These are phyloP conservation scores for Goniozus legneri DNA, from an alignment of 1,140 invertebrate species.

Conservation along the genomic window DNA sequence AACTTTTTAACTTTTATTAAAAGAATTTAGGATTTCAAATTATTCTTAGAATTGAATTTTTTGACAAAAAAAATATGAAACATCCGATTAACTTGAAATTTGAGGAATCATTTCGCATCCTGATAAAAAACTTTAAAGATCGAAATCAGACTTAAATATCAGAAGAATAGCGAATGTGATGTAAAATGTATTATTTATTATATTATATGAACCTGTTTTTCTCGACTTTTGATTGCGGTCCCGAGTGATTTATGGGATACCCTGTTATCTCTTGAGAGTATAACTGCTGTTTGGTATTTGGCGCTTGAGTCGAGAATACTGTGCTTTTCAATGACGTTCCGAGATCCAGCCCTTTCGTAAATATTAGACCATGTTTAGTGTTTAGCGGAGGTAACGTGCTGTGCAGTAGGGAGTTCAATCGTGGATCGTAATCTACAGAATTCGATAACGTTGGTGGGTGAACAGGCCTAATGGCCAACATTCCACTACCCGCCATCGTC, in stretches of 20 bases:
- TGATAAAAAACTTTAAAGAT: neutral
- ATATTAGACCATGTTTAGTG: slow-evolving; percentile 30
- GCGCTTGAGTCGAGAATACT: slow-evolving; percentile 35
- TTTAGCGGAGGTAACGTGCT: slow-evolving; percentile 37
- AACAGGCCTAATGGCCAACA: slow-evolving; percentile 39
- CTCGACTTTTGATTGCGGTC: slow-evolving; percentile 40
- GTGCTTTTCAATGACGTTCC: slow-evolving; percentile 28
- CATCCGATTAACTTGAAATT: neutral
- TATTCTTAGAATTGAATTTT: neutral
- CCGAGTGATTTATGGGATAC: slow-evolving; percentile 44
- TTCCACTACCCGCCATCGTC: slow-evolving; percentile 38
- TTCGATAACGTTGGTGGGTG: slow-evolving; percentile 34
- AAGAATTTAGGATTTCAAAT: too few relatives aligned
- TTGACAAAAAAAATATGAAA: too few relatives aligned
- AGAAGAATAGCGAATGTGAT: neutral
- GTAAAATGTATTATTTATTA: neutral
- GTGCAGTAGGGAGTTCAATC: slow-evolving; percentile 36
- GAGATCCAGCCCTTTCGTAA: slow-evolving; percentile 29
- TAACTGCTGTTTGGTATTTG: slow-evolving; percentile 45
- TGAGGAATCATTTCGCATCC: neutral
- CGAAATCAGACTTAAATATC: slow-evolving; percentile 2
- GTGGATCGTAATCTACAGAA: slow-evolving; percentile 37
- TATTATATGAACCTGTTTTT: slow-evolving; percentile 41
- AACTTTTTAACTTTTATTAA: too few relatives aligned
- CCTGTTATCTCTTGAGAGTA: slow-evolving; percentile 50